phyloP scores from a whole-genome alignment of 2,113 vertebrate species.

The Petrocephalus microphthalmus region DNA sequence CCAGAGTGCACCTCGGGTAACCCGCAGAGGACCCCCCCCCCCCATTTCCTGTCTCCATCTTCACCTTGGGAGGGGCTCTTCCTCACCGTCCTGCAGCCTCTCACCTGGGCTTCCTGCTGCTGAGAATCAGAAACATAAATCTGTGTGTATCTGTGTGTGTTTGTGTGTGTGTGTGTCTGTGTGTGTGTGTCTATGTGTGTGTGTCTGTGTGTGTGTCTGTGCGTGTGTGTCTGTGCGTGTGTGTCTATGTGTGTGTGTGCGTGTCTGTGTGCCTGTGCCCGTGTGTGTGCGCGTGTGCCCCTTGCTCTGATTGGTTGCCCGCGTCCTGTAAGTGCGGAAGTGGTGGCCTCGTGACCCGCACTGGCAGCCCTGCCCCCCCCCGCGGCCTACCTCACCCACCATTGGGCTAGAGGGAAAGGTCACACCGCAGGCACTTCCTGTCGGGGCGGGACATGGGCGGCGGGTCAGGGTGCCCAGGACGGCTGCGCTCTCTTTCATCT shows the following conservation, averaged over 20 bases:
- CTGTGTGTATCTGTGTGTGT: background rate
- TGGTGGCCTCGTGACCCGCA: background rate
- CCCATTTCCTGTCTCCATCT: background rate
- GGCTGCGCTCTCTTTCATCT: background rate
- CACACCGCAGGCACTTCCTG: constrained; percentile 9
- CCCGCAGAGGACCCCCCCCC: background rate
- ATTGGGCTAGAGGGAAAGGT: constrained; percentile 3
- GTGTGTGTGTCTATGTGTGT: too few species aligned
- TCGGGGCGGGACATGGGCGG: background rate
- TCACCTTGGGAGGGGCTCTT: background rate
- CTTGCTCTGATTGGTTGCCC: background rate
- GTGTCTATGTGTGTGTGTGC: background rate
- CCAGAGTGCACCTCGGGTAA: background rate
- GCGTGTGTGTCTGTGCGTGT: background rate
- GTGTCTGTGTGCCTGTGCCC: background rate
- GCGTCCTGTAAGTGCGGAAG: background rate
- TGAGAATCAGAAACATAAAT: background rate
- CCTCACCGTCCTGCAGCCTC: background rate
- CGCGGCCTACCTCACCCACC: background rate
- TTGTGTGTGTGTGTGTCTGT: too few species aligned
- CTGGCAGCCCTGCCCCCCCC: background rate
- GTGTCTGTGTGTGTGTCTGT: too few species aligned
- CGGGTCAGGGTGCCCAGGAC: background rate
- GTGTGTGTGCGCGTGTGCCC: background rate
- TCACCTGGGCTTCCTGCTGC: background rate